Conservation (phyloP, 2,797 vertebrate genomes). For the Clarias platycephalus region DNA sequence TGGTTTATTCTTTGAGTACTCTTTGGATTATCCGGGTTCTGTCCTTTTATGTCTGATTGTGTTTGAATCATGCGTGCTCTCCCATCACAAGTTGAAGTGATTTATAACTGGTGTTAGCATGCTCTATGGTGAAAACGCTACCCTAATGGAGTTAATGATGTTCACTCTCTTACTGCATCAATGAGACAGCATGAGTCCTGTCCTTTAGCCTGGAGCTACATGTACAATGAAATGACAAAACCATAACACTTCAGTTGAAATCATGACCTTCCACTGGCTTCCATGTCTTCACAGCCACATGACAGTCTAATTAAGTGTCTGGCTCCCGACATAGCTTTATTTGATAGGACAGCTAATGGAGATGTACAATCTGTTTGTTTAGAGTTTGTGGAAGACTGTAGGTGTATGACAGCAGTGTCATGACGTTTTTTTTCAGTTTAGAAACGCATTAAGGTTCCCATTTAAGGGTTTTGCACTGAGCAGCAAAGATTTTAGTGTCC, state of each 20-base stretch:
- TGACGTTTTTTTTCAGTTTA: not conserved
- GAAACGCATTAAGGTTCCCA: not conserved
- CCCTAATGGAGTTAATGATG: constrained; percentile 21
- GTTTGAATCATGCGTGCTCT: not conserved
- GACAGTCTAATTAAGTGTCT: constrained; percentile 1
- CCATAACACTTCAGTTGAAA: constrained; percentile 7
- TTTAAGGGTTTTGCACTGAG: not conserved
- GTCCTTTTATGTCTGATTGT: not conserved
- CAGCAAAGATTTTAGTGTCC: not conserved
- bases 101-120: constrained; percentile 13
- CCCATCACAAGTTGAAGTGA: not conserved
- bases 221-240: constrained; percentile 26
- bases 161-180: constrained; percentile 17
- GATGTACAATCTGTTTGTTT: constrained; percentile 14
- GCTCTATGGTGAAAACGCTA: constrained; percentile 11
- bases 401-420: constrained; percentile 3
- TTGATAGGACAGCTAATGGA: constrained; percentile 25
- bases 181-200: constrained; percentile 25
- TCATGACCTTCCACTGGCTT: constrained; percentile 7
- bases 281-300: constrained; percentile 1
- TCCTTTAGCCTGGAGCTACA: constrained; percentile 33
- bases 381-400: not conserved
- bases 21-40: not conserved
- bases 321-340: constrained; percentile 11
- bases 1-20: not conserved